Percentiles rank a stretch among this genome's conserved stretches.
Conservation (phyloP, 2,113 vertebrate species). For the Syngnathus scovelli region DNA sequence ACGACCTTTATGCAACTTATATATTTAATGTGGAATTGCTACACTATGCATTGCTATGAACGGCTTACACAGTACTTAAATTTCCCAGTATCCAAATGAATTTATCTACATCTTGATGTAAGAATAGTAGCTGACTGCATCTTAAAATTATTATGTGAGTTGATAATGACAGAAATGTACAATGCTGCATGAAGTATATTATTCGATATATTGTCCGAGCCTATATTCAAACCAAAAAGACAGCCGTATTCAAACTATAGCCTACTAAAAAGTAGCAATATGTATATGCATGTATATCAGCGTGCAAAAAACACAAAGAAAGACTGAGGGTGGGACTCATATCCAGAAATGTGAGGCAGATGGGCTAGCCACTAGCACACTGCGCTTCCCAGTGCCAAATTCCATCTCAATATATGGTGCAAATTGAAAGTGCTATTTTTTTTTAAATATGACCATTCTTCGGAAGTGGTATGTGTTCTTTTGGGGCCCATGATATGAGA, state of each 20-base stretch:
- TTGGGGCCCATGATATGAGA: no score
- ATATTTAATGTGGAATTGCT: slow-evolving; percentile 12
- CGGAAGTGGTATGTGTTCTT: no score
- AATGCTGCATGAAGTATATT: background rate
- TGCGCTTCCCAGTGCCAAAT: background rate
- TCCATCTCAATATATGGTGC: background rate
- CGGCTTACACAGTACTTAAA: slow-evolving; percentile 1
- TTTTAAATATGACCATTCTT: background rate
- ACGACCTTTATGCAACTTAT: slow-evolving; percentile 13
- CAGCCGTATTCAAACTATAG: background rate
- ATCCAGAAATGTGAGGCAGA: background rate
- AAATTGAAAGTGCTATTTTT: background rate
- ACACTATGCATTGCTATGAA: slow-evolving; percentile 1
- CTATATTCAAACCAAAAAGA: background rate
- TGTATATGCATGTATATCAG: background rate
- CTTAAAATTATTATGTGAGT: background rate
- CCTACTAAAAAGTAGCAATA: background rate
- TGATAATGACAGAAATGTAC: background rate
- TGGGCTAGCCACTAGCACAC: background rate
- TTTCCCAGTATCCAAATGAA: background rate
- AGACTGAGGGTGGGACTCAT: background rate
- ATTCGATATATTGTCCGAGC: no score
- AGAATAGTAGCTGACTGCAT: background rate
- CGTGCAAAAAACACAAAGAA: background rate
- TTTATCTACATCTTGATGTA: background rate